Percentiles rank a stretch among this genome's conserved stretches.
These are phyloP conservation scores for Okapia johnstoni DNA, from an alignment of 2,113 vertebrate genomes.

Conservation along the genomic window DNA sequence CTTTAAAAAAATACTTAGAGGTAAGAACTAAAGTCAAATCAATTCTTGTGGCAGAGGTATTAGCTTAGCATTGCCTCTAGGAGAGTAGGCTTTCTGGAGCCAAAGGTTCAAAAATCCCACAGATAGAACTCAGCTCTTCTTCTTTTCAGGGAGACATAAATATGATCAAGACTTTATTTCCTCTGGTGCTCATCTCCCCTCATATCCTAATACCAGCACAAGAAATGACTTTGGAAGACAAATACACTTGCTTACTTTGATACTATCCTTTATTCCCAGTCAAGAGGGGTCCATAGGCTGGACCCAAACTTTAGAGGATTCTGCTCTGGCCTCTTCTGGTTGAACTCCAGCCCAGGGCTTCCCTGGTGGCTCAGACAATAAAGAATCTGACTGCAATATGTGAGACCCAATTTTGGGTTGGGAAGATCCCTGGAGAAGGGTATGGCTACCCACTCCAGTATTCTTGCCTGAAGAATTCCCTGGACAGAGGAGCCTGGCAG, in stretches of 20 bases:
- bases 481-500: not conserved
- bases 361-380: not conserved
- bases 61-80: constrained; percentile 23
- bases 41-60: constrained; percentile 56
- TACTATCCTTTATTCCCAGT: not conserved
- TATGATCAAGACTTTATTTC: not conserved
- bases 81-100: constrained; percentile 48
- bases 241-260: not conserved
- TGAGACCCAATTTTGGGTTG: not conserved
- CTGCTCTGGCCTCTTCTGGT: not conserved
- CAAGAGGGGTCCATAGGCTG: not conserved
- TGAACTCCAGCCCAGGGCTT: not conserved
- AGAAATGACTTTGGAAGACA: not conserved
- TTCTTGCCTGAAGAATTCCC: not conserved
- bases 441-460: not conserved
- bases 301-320: not conserved
- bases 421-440: not conserved
- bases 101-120: constrained; percentile 39
- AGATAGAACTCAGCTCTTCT: constrained; percentile 4
- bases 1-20: constrained; percentile 57
- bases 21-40: constrained; percentile 50
- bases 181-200: not conserved
- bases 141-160: not conserved
- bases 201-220: not conserved
- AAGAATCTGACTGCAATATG: not conserved